phyloP scores from a whole-genome alignment of 2,797 vertebrate species.

The Tragopan temminckii region DNA sequence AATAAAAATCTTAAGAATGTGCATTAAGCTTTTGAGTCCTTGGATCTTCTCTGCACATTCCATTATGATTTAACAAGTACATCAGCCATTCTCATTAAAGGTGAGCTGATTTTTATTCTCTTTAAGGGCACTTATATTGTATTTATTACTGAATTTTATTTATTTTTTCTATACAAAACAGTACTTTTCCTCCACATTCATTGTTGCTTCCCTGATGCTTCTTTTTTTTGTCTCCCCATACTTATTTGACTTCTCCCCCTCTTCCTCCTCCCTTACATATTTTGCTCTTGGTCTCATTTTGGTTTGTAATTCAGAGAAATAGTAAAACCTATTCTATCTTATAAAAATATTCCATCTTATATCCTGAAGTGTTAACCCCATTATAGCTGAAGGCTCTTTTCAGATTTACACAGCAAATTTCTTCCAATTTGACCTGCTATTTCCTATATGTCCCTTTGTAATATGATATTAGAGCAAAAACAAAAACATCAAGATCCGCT shows the following conservation, averaged over 20 bases:
- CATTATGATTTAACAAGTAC: not conserved
- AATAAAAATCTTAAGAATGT: not conserved
- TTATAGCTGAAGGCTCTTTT: slow-evolving; percentile 17
- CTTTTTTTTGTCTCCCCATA: not conserved
- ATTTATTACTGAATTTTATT: not conserved
- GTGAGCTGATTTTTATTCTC: not conserved
- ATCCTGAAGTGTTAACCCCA: slow-evolving; percentile 5
- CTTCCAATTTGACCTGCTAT: not conserved
- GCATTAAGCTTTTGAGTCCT: not conserved
- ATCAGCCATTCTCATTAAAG: not conserved
- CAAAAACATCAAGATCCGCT: not conserved
- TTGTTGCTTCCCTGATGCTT: not conserved
- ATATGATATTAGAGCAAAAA: not conserved
- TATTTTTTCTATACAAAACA: not conserved
- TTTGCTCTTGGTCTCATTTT: not conserved
- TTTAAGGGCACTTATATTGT: not conserved
- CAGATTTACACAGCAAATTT: not conserved
- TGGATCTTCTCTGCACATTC: not conserved
- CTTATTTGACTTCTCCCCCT: not conserved
- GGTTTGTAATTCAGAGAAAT: slow-evolving; percentile 14
- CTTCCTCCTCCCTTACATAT: not conserved
- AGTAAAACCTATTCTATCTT: not conserved
- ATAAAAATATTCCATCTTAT: not conserved
- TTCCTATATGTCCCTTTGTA: not conserved
- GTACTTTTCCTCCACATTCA: not conserved